Conservation (phyloP, 2,888 invertebrate genomes). For the Lucinisca nassula region DNA sequence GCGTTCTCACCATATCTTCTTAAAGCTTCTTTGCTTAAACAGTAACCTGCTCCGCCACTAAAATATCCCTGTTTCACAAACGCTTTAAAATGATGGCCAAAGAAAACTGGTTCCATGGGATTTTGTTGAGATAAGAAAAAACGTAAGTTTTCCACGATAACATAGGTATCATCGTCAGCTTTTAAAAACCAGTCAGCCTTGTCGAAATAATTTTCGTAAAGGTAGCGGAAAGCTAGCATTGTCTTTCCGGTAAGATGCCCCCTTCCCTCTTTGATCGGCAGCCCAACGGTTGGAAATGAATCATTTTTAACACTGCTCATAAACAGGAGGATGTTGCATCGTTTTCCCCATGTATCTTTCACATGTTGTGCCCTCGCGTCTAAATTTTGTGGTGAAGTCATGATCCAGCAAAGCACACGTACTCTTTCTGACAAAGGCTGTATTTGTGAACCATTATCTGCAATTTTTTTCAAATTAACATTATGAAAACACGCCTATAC, state of each 20-base stretch:
- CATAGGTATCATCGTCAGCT: slow-evolving; percentile 99
- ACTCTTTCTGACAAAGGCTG: not conserved
- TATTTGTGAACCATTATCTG: not conserved
- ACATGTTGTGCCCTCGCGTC: slow-evolving; percentile 46
- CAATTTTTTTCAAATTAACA: not conserved
- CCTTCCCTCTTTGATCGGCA: slow-evolving; percentile 95
- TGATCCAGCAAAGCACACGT: not conserved
- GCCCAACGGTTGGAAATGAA: slow-evolving; percentile 91
- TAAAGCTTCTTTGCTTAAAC: slow-evolving; percentile 94
- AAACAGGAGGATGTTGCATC: slow-evolving; percentile 79
- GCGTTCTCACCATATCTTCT: slow-evolving; percentile 92
- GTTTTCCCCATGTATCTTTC: not conserved
- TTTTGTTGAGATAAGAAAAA: slow-evolving; percentile 90
- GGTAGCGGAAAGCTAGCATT: slow-evolving; percentile 96
- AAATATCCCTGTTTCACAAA: slow-evolving; percentile 87
- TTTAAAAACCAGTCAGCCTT: slow-evolving; percentile 99
- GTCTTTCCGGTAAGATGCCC: slow-evolving; percentile 98
- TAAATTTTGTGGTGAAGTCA: not conserved
- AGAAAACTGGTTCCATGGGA: slow-evolving; percentile 93
- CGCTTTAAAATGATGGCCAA: slow-evolving; percentile 88
- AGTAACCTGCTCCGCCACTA: slow-evolving; percentile 92
- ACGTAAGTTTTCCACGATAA: slow-evolving; percentile 96
- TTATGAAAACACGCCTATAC: too few species aligned
- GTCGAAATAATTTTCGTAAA: slow-evolving; percentile 93
- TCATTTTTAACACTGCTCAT: slow-evolving; percentile 90